Base-by-base conservation (phyloP, 2,888 invertebrate genomes). In the Atrina japonica region DNA sequence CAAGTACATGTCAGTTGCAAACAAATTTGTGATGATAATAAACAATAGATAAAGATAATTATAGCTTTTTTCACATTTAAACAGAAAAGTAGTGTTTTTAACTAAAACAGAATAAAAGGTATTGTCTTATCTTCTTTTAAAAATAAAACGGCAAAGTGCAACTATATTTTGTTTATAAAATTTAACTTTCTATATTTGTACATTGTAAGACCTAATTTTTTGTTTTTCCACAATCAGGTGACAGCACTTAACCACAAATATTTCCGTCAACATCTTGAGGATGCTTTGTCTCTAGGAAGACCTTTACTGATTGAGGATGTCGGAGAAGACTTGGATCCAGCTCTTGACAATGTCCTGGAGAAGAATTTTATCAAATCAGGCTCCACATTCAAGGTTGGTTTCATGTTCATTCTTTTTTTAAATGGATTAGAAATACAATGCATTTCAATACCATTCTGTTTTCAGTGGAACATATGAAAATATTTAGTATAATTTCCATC, bases 331-430 rank as follows among this genome's bases (percentile, higher is more conserved):
- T 91, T 98, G 58, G 98, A 98, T 92, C 98, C 98, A 1, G 97
- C 98, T 0, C 94, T 98, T 66, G 98, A 98, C 88, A 98, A 98
- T 90, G 96, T 98, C 0, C 92, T 98, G 25, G 98, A 98, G 89
- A 98, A 97, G 90, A 98, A 98, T 91, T 98, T 98, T 88, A 97
- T 98, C 64, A 98, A 98, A 91, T 97, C 97, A 7, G 98, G 98
- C 59, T 96, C 96, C 11, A 97, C 97, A 77, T 96, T 97, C 88
- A 98, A 98, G 91, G 92, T 92, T 70, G 29, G 58, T 58, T 47
- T 21, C 40, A 52, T 3, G 35, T 23, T n/a, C 18, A 49, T 23
- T 11, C 25, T 25, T 5, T 49, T 43, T 6, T 25, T 25, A 49
- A 5, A 49, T 14, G 9, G 21, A 2, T 3, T 23, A 25, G 14